Conservation (phyloP, 2,888 invertebrate species). For the Leptogaster cylindrica region DNA sequence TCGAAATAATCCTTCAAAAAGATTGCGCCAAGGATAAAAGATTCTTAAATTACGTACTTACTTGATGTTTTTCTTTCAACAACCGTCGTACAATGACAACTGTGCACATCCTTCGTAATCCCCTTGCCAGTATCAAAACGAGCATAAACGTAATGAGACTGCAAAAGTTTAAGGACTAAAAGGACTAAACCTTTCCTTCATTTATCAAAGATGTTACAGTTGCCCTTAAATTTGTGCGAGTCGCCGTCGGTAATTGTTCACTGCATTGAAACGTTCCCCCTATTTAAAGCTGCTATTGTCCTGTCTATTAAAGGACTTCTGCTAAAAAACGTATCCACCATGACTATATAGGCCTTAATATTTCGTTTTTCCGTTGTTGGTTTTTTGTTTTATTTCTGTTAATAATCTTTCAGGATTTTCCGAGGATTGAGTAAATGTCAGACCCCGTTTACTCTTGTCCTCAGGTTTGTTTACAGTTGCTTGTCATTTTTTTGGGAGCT, state of each 20-base stretch:
- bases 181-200: constrained; percentile 2
- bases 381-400: constrained; percentile 41
- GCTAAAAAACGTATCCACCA: constrained; percentile 10
- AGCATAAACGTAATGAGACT: not conserved
- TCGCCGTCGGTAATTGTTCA: constrained; percentile 1
- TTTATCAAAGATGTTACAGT: constrained; percentile 5
- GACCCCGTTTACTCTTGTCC: not conserved
- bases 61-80: constrained; percentile 4
- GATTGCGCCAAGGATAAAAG: constrained; percentile 10
- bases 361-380: no score
- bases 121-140: not conserved
- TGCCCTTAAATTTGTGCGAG: constrained; percentile 7
- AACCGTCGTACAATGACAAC: not conserved
- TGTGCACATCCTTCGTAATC: constrained; percentile 17
- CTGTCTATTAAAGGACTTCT: not conserved
- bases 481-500: not conserved
- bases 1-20: constrained; percentile 18
- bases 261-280: not conserved
- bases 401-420: constrained; percentile 43
- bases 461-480: not conserved
- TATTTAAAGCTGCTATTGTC: not conserved
- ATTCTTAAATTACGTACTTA: constrained; percentile 20
- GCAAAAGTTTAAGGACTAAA: not conserved
- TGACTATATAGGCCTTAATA: no score
- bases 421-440: not conserved